These are phyloP conservation scores for Gallinago media DNA, from an alignment of 2,113 vertebrate genomes.

Conservation along the genomic window DNA sequence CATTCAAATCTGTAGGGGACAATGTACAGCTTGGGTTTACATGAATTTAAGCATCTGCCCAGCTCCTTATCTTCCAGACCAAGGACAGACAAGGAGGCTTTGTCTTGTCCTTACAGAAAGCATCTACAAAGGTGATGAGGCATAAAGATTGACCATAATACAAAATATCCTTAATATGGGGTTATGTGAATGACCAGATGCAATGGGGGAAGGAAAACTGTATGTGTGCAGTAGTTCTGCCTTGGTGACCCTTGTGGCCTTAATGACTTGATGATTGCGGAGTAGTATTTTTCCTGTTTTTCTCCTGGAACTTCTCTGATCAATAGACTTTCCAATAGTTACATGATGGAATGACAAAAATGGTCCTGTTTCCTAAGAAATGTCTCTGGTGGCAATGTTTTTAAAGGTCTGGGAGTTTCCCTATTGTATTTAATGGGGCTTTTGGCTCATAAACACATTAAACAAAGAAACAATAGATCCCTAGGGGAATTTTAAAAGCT, in stretches of 20 bases:
- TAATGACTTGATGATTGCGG: not conserved
- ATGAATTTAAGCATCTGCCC: not conserved
- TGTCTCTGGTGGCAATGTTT: conserved; percentile 38
- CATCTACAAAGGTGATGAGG: not conserved
- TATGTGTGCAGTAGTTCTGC: not conserved
- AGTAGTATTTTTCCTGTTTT: not conserved
- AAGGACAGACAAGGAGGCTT: not conserved
- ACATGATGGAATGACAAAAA: conserved; percentile 31
- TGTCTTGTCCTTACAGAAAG: not conserved
- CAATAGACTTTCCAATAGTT: conserved; percentile 39
- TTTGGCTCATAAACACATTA: conserved; percentile 62
- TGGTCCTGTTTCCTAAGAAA: conserved; percentile 31
- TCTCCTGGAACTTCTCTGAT: conserved; percentile 13
- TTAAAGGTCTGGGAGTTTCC: conserved; percentile 61
- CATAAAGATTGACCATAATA: not conserved
- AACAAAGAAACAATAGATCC: conserved; percentile 68
- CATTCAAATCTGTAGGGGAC: not conserved
- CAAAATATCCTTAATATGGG: not conserved
- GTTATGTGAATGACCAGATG: not conserved
- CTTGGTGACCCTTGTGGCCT: not conserved
- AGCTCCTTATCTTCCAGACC: not conserved
- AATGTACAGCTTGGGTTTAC: not conserved
- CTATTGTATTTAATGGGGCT: conserved; percentile 48
- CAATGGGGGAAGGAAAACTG: not conserved
- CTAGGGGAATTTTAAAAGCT: conserved; percentile 52